Evolutionary conservation across 1,140 invertebrate genomes (phyloP), one percentile per base, ranked within the genome.

Genomic region (Polypedilum vanderplanki): DNA sequence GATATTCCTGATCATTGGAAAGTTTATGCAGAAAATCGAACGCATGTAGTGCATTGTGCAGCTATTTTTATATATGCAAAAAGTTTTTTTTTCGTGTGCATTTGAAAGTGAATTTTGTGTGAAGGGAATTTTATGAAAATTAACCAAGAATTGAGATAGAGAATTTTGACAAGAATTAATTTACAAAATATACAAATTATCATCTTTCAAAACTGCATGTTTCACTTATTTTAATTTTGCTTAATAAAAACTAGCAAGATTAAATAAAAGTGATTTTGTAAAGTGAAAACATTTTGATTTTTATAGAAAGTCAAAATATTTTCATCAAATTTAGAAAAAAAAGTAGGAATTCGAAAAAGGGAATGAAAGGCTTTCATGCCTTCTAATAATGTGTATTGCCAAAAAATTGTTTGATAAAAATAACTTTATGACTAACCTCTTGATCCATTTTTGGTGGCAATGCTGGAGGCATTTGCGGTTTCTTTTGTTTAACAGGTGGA

Each of bases 11-110:
- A 70, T 70, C 65, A 17, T 5, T 70, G 65, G 65, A 20, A 80
- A 83, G 75, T 73, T 80, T 79, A 78, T 92, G 88, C 83, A 95
- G 88, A 85, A 95, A 94, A 86, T 95, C 93, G 87, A 95, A 95
- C 84, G 93, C 90, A 80, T 89, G 87, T 84, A 93, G 86, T 81
- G 91, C 92, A 83, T 87, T 91, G 87, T 93, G 90, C 81, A 92
- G 88, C 88, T 92, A 86, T 83, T 87, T n/a, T n/a, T n/a, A n/a
- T 57, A 57, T 33, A 3, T 33, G 24, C 24, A 33, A 33, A 33
- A 33, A 33, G 24, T 33, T 33, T 33, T 33, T 33, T 33, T 33
- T 33, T 33, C 24, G 24, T 33, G 65, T 70, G 7, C 17, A 20
- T 67, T 67, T 67, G 24, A 33, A 33, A 33, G 64, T 20, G 18